Percentiles rank a stretch among this genome's conserved stretches.
phyloP scores from a whole-genome alignment of 2,113 vertebrate genomes.

The Oryzias curvinotus region DNA sequence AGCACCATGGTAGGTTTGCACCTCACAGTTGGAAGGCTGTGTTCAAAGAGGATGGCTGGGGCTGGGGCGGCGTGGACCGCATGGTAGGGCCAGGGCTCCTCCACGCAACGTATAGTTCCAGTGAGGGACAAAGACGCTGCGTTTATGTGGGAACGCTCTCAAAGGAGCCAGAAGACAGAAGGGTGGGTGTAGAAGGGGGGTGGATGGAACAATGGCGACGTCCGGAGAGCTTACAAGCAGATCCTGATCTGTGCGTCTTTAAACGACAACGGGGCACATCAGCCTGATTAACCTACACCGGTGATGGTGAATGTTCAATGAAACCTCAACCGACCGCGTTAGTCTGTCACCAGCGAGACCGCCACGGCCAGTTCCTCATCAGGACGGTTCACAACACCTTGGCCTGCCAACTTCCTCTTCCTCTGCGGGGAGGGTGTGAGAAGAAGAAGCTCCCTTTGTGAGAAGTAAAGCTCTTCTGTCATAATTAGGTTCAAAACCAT shows the following conservation, averaged over 20 bases:
- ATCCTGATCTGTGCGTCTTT: conserved; percentile 1
- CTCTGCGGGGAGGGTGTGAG: background rate
- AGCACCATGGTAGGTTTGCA: conserved; percentile 65
- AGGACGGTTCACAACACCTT: background rate
- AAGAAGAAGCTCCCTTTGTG: conserved; percentile 55
- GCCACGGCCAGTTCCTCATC: too few species aligned
- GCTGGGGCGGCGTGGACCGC: background rate
- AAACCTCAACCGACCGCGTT: too few species aligned
- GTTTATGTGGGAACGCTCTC: background rate
- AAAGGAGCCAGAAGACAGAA: background rate
- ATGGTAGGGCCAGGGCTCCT: too few species aligned
- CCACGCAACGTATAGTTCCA: too few species aligned
- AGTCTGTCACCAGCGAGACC: too few species aligned
- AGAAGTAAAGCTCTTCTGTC: conserved; percentile 53
- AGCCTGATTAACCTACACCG: too few species aligned
- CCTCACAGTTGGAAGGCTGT: conserved; percentile 29
- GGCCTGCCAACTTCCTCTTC: conserved; percentile 27
- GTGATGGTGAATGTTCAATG: too few species aligned
- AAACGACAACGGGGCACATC: background rate
- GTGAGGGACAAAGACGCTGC: too few species aligned
- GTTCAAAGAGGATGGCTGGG: background rate
- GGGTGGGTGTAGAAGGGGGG: conserved; percentile 9
- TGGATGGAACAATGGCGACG: conserved; percentile 9
- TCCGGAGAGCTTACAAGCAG: conserved; percentile 20
- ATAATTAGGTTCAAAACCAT: conserved; percentile 45